Evolutionary conservation across 1,140 invertebrate species (phyloP).

Genomic region (Steinernema feltiae): DNA sequence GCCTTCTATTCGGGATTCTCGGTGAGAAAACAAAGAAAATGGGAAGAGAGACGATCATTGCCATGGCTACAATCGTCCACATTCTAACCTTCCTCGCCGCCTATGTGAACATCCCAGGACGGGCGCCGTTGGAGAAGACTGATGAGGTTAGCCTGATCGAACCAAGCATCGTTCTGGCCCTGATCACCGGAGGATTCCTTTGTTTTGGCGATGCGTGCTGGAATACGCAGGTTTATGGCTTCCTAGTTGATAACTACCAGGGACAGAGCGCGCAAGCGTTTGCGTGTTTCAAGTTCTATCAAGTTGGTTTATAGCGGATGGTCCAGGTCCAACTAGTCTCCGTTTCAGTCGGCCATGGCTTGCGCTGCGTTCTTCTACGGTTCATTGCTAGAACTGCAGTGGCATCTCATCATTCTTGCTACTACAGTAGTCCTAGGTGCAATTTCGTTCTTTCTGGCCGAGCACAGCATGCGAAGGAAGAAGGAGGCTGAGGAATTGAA

Average conservation of each 20-base stretch:
- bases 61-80: slow-evolving; percentile 75
- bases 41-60: slow-evolving; percentile 65
- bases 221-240: slow-evolving; percentile 73
- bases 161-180: slow-evolving; percentile 67
- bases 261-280: slow-evolving; percentile 83
- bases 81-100: slow-evolving; percentile 73
- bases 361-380: slow-evolving; percentile 84
- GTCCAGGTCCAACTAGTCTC: no score
- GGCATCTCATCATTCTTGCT: slow-evolving; percentile 73
- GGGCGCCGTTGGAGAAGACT: slow-evolving; percentile 69
- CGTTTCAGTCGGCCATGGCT: slow-evolving; percentile 82
- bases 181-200: slow-evolving; percentile 80
- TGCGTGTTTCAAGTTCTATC: slow-evolving; percentile 87
- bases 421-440: slow-evolving; percentile 69
- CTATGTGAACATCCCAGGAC: slow-evolving; percentile 78
- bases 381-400: slow-evolving; percentile 68
- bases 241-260: slow-evolving; percentile 76
- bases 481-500: neutral
- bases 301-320: slow-evolving; percentile 70
- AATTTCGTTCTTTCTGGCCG: neutral
- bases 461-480: neutral
- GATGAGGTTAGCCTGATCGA: slow-evolving; percentile 63
- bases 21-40: slow-evolving; percentile 71
- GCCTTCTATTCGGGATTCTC: slow-evolving; percentile 77
- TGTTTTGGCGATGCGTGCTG: slow-evolving; percentile 68